Conservation (phyloP, 2,888 invertebrate species). For the Lochmaea capreae region DNA sequence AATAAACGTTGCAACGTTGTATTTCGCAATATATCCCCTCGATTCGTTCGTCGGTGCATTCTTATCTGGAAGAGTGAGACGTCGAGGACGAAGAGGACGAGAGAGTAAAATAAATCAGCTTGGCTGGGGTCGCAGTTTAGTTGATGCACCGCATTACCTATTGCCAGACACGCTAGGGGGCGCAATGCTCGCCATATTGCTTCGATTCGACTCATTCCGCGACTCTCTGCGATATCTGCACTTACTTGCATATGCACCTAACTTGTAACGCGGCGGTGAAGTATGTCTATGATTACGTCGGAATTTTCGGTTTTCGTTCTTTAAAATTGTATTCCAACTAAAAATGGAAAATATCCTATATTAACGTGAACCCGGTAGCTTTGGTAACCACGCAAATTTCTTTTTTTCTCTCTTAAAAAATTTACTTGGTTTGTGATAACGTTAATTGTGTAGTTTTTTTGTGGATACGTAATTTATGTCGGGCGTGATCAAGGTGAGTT, state of each 20-base stretch:
- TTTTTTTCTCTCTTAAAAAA: constrained; percentile 13
- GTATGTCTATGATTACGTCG: constrained; percentile 28
- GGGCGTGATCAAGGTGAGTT: constrained; percentile 39
- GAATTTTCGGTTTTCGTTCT: constrained; percentile 11
- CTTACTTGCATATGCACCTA: constrained; percentile 43
- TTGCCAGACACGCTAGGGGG: constrained; percentile 47
- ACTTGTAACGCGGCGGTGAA: constrained; percentile 34
- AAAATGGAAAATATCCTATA: constrained; percentile 13
- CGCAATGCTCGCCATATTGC: constrained; percentile 35
- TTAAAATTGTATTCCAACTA: constrained; percentile 16
- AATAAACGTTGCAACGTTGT: constrained; percentile 18
- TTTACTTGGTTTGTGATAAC: constrained; percentile 18
- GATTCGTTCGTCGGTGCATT: constrained; percentile 24
- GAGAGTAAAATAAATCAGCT: constrained; percentile 35
- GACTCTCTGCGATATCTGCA: constrained; percentile 36
- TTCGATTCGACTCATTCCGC: constrained; percentile 34
- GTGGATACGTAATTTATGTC: constrained; percentile 36
- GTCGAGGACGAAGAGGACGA: constrained; percentile 27
- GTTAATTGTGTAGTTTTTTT: constrained; percentile 16
- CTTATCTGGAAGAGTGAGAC: constrained; percentile 27
- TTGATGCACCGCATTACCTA: constrained; percentile 36
- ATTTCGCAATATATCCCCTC: constrained; percentile 29
- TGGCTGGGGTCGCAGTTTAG: constrained; percentile 36
- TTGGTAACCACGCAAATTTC: background rate
- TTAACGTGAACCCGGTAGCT: background rate